phyloP scores from a whole-genome alignment of 2,888 invertebrate genomes.

The Mythimna ferrago region DNA sequence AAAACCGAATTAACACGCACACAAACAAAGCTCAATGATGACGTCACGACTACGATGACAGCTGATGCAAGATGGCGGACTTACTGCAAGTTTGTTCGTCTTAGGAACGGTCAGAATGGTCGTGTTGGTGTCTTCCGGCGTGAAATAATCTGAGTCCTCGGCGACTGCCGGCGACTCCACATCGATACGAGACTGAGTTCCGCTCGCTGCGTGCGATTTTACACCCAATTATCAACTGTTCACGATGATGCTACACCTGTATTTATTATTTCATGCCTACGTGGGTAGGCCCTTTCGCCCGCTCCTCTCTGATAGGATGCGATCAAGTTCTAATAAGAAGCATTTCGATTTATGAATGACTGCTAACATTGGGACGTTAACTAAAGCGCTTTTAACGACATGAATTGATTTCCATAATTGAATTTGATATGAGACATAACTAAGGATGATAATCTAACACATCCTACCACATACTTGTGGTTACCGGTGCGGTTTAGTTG shows the following conservation, averaged over 20 bases:
- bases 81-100: slow-evolving; percentile 78
- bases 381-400: slow-evolving; percentile 1
- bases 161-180: slow-evolving; percentile 88
- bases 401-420: not conserved
- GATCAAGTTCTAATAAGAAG: slow-evolving; percentile 40
- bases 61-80: slow-evolving; percentile 71
- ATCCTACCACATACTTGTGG: not conserved
- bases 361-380: slow-evolving; percentile 20
- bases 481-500: not conserved
- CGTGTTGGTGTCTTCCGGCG: slow-evolving; percentile 94
- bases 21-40: slow-evolving; percentile 67
- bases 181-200: slow-evolving; percentile 72
- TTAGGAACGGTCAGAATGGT: slow-evolving; percentile 92
- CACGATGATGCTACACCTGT: slow-evolving; percentile 38
- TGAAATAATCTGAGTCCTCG: slow-evolving; percentile 95
- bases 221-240: slow-evolving; percentile 63
- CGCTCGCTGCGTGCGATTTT: slow-evolving; percentile 70
- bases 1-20: slow-evolving; percentile 67
- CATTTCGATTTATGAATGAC: slow-evolving; percentile 40
- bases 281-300: not conserved
- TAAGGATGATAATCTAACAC: slow-evolving; percentile 8
- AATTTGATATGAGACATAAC: not conserved
- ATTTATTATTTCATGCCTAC: slow-evolving; percentile 1
- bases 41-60: slow-evolving; percentile 65
- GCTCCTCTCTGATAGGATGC: slow-evolving; percentile 8